phyloP scores from a whole-genome alignment of 2,113 vertebrate genomes.

The Tychaedon coryphoeus region DNA sequence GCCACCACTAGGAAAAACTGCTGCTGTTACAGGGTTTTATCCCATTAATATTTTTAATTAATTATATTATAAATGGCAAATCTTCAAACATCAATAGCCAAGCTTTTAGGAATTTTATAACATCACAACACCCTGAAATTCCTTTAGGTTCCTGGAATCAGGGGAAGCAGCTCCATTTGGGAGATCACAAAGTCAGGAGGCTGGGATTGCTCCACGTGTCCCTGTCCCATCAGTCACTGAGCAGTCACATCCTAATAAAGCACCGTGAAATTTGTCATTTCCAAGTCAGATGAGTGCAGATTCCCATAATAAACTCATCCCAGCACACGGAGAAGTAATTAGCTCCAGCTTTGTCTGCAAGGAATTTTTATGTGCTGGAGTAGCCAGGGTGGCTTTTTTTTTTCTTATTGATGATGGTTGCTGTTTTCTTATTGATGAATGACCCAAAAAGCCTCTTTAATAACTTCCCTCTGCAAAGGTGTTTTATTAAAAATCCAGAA shows the following conservation, averaged over 20 bases:
- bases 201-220: background rate
- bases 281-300: constrained; percentile 15
- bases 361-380: background rate
- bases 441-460: background rate
- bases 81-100: background rate
- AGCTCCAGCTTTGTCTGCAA: background rate
- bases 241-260: background rate
- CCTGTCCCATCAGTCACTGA: background rate
- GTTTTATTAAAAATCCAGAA: background rate
- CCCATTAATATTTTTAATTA: background rate
- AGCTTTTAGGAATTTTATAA: background rate
- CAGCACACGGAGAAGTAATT: background rate
- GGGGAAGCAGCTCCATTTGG: background rate
- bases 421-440: background rate
- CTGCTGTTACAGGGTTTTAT: background rate
- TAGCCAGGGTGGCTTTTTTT: background rate
- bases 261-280: constrained; percentile 24
- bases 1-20: background rate
- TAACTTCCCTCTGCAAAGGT: background rate
- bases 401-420: background rate
- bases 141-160: background rate
- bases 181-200: background rate
- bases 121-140: background rate
- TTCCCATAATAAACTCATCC: constrained; percentile 2
- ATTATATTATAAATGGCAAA: background rate